Base-by-base conservation (phyloP, 92 coral and sea anemone species). In the Parazoanthus swiftii region DNA sequence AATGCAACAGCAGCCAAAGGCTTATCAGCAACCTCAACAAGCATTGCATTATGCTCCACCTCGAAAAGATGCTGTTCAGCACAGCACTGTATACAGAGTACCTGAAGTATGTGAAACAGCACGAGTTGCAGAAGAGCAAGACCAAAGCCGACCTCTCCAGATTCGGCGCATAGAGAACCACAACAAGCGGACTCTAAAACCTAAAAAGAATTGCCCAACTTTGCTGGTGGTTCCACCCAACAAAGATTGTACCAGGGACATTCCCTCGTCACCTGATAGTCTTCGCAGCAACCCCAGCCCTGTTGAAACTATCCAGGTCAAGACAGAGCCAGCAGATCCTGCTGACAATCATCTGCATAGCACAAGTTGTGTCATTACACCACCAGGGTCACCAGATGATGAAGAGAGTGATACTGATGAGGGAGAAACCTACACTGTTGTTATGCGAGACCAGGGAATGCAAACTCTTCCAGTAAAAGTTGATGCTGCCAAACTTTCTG, bases 331-430 rank as follows among this genome's bases (percentile, higher is more conserved):
- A n/a, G 91, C 91, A 48, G 89, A 92, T 29, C 86, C 86, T 7
- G 74, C 89, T 1, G 77, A 46, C 29, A 46, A 20, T 84, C 87
- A 48, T 46, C 94, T 95, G 78, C 91, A 89, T 91, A 83, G 86
- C 79, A 90, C 98, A 77, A 95, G 98, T 89, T 92, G 95, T 56
- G 89, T 93, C 88, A 95, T 95, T 20, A 95, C 98, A 25, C 98
- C 98, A 8, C 98, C 98, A n/a, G 96, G 94, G 8, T 95, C 98
- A 23, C 98, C 98, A 11, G 92, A 88, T 78, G 97, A 94, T 38
- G 93, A 86, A 16, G 92, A 88, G 46, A 89, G 81, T 81, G 88
- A 77, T 56, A 76, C 73, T 50, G 98, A 92, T 50, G 88, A 66
- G 18, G 73, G 78, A 42, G 98, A 92, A 67, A 88, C 93, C 0